Percentiles rank a stretch among this genome's conserved stretches.
Evolutionary conservation across 92 coral and sea anemone genomes (phyloP).

Genomic region (Zoanthus sansibaricus): DNA sequence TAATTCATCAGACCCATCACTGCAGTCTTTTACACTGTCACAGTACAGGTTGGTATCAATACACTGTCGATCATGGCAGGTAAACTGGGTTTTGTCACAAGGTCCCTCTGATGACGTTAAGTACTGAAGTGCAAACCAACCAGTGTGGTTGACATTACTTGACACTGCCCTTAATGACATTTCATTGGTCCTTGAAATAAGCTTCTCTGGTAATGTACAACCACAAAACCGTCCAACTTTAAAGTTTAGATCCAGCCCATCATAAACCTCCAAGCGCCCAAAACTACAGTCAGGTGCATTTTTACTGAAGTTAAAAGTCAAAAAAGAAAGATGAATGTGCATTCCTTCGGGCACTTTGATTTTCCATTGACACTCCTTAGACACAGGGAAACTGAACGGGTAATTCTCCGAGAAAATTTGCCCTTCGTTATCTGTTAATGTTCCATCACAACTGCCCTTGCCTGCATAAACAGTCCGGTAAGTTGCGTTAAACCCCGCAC

Average conservation of each 20-base stretch:
- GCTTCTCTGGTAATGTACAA: slow-evolving; percentile 47
- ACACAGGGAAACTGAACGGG: slow-evolving; percentile 79
- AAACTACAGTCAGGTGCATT: slow-evolving; percentile 55
- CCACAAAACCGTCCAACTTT: slow-evolving; percentile 84
- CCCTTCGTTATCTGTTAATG: slow-evolving; percentile 61
- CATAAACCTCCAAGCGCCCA: slow-evolving; percentile 80
- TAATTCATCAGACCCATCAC: slow-evolving; percentile 87
- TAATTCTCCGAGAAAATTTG: slow-evolving; percentile 83
- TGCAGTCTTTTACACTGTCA: slow-evolving; percentile 74
- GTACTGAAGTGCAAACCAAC: slow-evolving; percentile 84
- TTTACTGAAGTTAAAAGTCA: slow-evolving; percentile 79
- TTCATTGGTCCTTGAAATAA: slow-evolving; percentile 79
- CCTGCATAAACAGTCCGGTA: slow-evolving; percentile 83
- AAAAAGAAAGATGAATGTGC: slow-evolving; percentile 77
- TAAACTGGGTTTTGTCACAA: slow-evolving; percentile 74
- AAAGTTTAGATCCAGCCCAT: slow-evolving; percentile 67
- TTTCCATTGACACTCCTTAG: slow-evolving; percentile 88
- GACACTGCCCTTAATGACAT: slow-evolving; percentile 75
- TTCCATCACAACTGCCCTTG: slow-evolving; percentile 80
- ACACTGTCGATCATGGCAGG: slow-evolving; percentile 80
- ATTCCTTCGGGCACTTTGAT: slow-evolving; percentile 76
- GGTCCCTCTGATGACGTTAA: slow-evolving; percentile 67
- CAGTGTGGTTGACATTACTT: slow-evolving; percentile 51
- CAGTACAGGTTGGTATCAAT: slow-evolving; percentile 58
- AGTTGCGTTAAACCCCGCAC: slow-evolving; percentile 70